Percentiles rank a stretch among this genome's conserved stretches.
These are phyloP conservation scores for Microcaecilia unicolor DNA, from an alignment of 2,797 vertebrate genomes.

Conservation along the genomic window DNA sequence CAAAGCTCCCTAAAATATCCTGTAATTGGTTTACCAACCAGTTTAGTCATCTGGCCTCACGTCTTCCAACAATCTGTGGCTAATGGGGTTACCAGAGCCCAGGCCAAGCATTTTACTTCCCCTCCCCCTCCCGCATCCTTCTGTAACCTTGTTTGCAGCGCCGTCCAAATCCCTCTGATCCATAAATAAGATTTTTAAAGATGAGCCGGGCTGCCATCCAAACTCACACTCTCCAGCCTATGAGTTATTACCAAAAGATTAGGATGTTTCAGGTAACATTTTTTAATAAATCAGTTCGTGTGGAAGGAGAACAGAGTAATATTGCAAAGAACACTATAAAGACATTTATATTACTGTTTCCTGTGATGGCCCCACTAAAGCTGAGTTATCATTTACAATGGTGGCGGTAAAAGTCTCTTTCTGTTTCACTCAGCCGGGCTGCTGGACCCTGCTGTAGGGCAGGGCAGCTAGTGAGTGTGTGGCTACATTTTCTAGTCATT, in stretches of 20 bases:
- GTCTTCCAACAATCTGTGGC: too few species aligned
- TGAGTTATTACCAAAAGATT: conserved; percentile 79
- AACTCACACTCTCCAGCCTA: conserved; percentile 69
- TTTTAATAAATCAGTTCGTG: conserved; percentile 74
- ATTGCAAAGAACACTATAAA: conserved; percentile 69
- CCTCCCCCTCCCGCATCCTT: too few species aligned
- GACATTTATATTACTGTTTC: conserved; percentile 61
- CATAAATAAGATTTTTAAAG: conserved; percentile 76
- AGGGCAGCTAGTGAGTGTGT: not conserved
- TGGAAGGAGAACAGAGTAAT: conserved; percentile 73
- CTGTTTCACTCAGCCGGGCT: conserved; percentile 8
- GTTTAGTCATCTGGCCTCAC: too few species aligned
- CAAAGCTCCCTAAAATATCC: too few species aligned
- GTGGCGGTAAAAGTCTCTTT: conserved; percentile 8
- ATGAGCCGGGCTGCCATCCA: conserved; percentile 66
- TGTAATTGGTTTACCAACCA: too few species aligned
- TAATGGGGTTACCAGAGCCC: conserved; percentile 57
- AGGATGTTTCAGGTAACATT: conserved; percentile 74
- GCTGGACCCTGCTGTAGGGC: conserved; percentile 3
- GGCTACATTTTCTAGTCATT: not conserved
- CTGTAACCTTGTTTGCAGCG: too few species aligned
- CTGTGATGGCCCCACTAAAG: conserved; percentile 48
- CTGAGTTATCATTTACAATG: conserved; percentile 30
- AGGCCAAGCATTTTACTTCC: conserved; percentile 60
- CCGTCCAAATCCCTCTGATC: conserved; percentile 76